Conservation (phyloP, 2,113 vertebrate genomes). For the Sorex araneus region DNA sequence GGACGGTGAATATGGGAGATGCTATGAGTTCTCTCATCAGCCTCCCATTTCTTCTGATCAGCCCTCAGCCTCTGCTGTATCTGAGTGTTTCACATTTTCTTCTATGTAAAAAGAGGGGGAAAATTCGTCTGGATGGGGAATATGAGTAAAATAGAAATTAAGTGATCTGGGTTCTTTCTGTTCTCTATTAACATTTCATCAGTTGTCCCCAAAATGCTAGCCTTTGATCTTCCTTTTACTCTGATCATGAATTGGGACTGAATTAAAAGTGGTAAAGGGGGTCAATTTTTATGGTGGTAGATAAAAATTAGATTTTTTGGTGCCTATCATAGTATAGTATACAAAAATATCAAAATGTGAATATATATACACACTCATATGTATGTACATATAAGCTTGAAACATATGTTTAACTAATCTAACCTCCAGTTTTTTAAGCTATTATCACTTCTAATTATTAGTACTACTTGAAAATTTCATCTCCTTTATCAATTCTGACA, state of each 20-base stretch:
- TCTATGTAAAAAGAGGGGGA: background rate
- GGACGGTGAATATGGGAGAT: background rate
- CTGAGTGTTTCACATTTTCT: background rate
- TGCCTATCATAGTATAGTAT: too few relatives aligned
- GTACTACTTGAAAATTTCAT: too few relatives aligned
- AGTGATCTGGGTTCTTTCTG: conserved; percentile 48
- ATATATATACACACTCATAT: too few relatives aligned
- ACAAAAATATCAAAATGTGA: too few relatives aligned
- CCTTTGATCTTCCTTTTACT: conserved; percentile 46
- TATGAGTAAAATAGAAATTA: background rate
- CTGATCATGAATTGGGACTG: background rate
- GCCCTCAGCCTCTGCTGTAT: background rate
- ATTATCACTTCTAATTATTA: too few relatives aligned
- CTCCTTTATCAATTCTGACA: too few relatives aligned
- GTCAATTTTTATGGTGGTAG: too few relatives aligned
- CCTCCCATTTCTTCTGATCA: background rate
- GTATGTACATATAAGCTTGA: too few relatives aligned
- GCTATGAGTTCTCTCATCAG: rapidly evolving
- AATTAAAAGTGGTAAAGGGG: background rate
- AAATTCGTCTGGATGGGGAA: background rate
- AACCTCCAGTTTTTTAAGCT: too few relatives aligned
- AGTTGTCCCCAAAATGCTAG: background rate
- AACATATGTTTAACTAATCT: too few relatives aligned
- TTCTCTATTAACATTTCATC: conserved; percentile 36
- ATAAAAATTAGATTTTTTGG: too few relatives aligned